Evolutionary conservation across 2,797 vertebrate genomes (phyloP).

Genomic region (Hypotaenidia philippensis): DNA sequence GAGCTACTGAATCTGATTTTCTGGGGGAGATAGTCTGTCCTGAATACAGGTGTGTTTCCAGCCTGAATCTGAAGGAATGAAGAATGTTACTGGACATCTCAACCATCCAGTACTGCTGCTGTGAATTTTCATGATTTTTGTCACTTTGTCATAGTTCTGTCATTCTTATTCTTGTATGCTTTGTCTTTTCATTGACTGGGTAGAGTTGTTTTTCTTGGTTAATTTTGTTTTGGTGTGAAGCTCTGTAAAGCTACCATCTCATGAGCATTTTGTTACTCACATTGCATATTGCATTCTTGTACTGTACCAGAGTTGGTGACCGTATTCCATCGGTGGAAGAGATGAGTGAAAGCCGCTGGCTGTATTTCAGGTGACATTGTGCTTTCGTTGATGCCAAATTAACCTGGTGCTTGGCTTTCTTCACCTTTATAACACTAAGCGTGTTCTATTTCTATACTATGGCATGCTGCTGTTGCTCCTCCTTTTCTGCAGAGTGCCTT

Average conservation of each 20-base stretch:
- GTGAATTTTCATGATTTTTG: neutral
- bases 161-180: neutral
- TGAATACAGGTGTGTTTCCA: neutral
- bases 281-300: conserved; percentile 82
- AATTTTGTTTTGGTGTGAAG: neutral
- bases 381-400: conserved; percentile 64
- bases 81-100: neutral
- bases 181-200: neutral
- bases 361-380: conserved; percentile 87
- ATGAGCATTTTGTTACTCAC: conserved; percentile 66
- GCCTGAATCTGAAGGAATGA: neutral
- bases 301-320: conserved; percentile 86
- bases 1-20: neutral
- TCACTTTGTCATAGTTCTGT: neutral
- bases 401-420: conserved; percentile 71
- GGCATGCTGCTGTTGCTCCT: conserved; percentile 4
- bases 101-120: neutral
- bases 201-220: neutral
- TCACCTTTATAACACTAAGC: conserved; percentile 67
- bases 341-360: conserved; percentile 79
- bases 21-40: neutral
- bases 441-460: conserved; percentile 17
- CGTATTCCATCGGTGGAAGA: conserved; percentile 82
- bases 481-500: conserved; percentile 3
- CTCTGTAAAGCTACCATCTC: neutral